phyloP scores from a whole-genome alignment of 1,140 invertebrate genomes.

The Aphaenogaster rudis region DNA sequence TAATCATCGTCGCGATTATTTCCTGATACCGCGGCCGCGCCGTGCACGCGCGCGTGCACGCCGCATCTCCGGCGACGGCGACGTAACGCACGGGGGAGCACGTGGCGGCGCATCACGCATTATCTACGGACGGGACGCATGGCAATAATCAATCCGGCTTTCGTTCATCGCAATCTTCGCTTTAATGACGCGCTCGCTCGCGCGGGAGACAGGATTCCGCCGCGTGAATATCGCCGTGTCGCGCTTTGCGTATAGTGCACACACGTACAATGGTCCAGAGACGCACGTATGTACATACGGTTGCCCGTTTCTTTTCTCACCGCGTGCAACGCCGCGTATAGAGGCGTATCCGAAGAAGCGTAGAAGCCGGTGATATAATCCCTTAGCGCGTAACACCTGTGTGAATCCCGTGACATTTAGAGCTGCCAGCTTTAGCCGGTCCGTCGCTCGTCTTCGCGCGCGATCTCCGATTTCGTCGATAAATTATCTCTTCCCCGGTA shows the following conservation, averaged over 20 bases:
- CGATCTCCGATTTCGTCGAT: slow-evolving; percentile 62
- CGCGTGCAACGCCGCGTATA: background rate
- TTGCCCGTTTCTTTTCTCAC: background rate
- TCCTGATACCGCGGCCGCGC: background rate
- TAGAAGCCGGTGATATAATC: slow-evolving; percentile 78
- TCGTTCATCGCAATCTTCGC: slow-evolving; percentile 38
- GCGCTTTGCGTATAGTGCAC: background rate
- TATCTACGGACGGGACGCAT: background rate
- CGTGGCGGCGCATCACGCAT: slow-evolving; percentile 13
- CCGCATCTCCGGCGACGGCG: background rate
- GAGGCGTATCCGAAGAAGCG: slow-evolving; percentile 48
- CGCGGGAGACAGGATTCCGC: background rate
- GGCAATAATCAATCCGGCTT: slow-evolving; percentile 19
- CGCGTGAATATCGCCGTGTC: background rate
- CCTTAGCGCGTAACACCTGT: slow-evolving; percentile 78
- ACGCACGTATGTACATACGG: background rate
- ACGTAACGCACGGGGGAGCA: background rate
- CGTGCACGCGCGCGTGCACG: background rate
- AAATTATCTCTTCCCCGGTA: slow-evolving; percentile 36
- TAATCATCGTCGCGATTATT: slow-evolving; percentile 28
- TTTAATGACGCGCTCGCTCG: background rate
- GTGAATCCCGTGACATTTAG: slow-evolving; percentile 83
- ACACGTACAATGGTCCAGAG: background rate
- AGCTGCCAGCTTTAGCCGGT: slow-evolving; percentile 51
- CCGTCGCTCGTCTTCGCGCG: slow-evolving; percentile 67